Evolutionary conservation across 1,140 invertebrate species (phyloP), one percentile per base, ranked within the genome.

Genomic region (Brachionus manjavacas): DNA sequence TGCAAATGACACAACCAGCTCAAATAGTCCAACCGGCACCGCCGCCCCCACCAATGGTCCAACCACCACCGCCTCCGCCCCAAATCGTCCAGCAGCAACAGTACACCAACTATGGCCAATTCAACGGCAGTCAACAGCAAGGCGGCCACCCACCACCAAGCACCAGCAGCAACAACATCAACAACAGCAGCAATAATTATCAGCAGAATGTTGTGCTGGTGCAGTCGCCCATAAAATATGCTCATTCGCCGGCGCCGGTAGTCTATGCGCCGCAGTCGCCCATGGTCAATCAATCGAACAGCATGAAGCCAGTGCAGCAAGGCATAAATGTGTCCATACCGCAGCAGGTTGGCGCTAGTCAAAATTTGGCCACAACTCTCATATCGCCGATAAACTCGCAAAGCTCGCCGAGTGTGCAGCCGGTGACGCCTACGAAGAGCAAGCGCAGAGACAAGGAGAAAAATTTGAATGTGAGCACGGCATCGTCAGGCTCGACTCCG

Each of bases 351-450:
- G 4, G 3, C 11, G 1, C 28, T 3, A n/a, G 31, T 20, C 68
- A 72, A 72, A 72, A 7, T 39, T 72, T 72, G 35, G 31, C 35
- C 28, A 72, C 39, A 43, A 41, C 68, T 16, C 12, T 72, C 7
- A 72, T 72, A 39, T 72, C 68, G 39, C 68, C 68, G 16, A 72
- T 72, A 12, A 72, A 72, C 9, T 72, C 68, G 11, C 68, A 72
- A 43, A 72, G 39, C 23, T 72, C 68, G 16, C 68, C 68, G 9
- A 72, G 11, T 11, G 68, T 72, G 16, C 68, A 39, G 16, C 12
- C 68, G 3, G 68, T 72, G 14, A 72, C 68, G 16, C 68, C 68
- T 0, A 41, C 9, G 8, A 72, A 72, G 16, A 41, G n/a, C n/a
- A 72, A 72, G 39, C 76, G 49, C 8, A 64, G 52, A 80, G 76